Conservation (phyloP, 2,113 vertebrate species). For the Megaptera novaeangliae region DNA sequence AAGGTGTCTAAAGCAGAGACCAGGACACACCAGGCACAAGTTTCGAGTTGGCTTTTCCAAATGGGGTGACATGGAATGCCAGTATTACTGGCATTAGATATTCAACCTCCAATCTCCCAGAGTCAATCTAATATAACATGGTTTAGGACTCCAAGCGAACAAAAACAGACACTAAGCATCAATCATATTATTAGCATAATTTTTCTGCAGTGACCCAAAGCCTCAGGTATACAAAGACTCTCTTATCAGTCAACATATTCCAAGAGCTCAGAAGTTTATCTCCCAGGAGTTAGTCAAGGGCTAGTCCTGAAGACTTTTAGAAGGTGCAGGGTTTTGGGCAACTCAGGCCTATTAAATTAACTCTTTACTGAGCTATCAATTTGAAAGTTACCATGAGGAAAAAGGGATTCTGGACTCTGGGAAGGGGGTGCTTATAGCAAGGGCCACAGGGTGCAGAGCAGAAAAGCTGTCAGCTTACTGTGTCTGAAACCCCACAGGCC, state of each 20-base stretch:
- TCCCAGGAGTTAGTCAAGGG: background rate
- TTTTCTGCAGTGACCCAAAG: background rate
- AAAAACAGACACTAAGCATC: background rate
- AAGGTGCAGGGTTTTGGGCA: background rate
- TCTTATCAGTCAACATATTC: background rate
- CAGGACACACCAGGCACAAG: background rate
- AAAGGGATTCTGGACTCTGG: background rate
- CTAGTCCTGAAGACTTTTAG: background rate
- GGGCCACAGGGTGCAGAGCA: background rate
- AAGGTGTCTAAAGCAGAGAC: background rate
- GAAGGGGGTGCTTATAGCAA: background rate
- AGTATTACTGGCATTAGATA: background rate
- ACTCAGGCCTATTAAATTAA: background rate
- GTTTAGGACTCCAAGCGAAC: too few relatives aligned
- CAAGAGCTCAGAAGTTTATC: background rate
- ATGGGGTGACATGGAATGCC: too few relatives aligned
- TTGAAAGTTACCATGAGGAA: background rate
- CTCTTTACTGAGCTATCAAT: background rate
- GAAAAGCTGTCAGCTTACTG: background rate
- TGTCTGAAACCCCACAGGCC: background rate
- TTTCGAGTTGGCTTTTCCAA: background rate
- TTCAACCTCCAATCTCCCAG: background rate
- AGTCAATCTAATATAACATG: background rate
- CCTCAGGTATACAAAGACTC: background rate
- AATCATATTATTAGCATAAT: background rate